Evolutionary conservation across 1,140 invertebrate species (phyloP).

Genomic region (Medauroidea extradentata): DNA sequence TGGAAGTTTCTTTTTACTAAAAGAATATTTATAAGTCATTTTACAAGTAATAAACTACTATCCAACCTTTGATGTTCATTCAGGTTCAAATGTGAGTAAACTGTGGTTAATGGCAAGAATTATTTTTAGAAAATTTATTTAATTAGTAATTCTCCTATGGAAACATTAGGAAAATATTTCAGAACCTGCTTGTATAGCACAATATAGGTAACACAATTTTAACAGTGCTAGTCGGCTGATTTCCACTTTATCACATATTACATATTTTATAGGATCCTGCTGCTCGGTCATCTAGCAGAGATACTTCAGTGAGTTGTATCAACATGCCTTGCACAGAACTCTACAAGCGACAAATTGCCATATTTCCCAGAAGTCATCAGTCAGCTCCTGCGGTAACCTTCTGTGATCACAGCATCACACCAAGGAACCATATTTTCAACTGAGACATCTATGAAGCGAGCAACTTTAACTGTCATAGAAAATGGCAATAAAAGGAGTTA

Average conservation of each 20-base stretch:
- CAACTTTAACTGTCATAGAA: too few relatives aligned
- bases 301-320: background rate
- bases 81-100: too few relatives aligned
- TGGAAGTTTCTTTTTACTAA: too few relatives aligned
- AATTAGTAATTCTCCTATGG: background rate
- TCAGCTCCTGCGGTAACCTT: slow-evolving; percentile 7
- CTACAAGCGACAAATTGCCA: too few relatives aligned
- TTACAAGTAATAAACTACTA: too few relatives aligned
- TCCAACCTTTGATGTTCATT: too few relatives aligned
- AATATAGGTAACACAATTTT: background rate
- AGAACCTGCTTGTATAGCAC: background rate
- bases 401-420: background rate
- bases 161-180: background rate
- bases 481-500: too few relatives aligned
- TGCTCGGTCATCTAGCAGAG: background rate
- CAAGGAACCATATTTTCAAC: too few relatives aligned
- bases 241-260: too few relatives aligned
- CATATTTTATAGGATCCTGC: background rate
- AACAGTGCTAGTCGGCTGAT: background rate
- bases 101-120: too few relatives aligned
- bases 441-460: too few relatives aligned
- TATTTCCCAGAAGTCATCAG: background rate
- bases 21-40: too few relatives aligned
- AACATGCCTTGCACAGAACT: background rate
- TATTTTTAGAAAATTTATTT: background rate